Base-by-base conservation (phyloP, 1,140 invertebrate genomes). In the Achatina immaculata region DNA sequence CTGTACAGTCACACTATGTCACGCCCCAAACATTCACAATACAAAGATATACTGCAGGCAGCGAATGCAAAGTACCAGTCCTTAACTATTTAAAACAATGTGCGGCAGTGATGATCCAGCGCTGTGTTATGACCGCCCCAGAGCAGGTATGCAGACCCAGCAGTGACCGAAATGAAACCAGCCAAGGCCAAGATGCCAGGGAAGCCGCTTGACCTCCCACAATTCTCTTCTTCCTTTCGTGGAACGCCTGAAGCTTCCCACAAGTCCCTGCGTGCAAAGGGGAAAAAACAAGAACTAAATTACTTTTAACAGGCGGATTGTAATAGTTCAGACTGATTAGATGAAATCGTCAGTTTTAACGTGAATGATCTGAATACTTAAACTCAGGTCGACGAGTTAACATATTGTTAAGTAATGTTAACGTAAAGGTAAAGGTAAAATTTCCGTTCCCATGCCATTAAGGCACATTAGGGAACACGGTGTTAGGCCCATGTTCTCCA, bases 91-190 rank as follows among this genome's bases (percentile, higher is more conserved):
- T 84, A 21, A 87, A 83, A 88, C 91, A 92, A 81, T 92, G 91
- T 38, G 90, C 91, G 4, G 92, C 92, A 1, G 91, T 92, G 16
- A 92, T 72, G 3, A 92, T 81, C 90, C 91, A 92, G 62, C 88
- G 85, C 6, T 83, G 83, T 62, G 88, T 83, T 34, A 92, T 88
- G 3, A 92, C 73, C 14, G 86, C 86, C 36, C 90, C 91, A 21
- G 91, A 91, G 83, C 91, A 92, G 16, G 86, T 73, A 83, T 87
- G 76, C 9, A 84, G 87, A 38, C 83, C 81, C n/a, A 82, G 36
- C 71, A 79, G 21, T 1, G 80, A 80, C 24, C 82, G 28, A 1
- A 88, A 68, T 11, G 83, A 83, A 2, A 88, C 83, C 43, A 83
- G 68, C 88, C 88, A 89, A 6, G 87, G 87, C 88, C 88, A 89